These are phyloP conservation scores for Ooceraea biroi DNA, from an alignment of 1,140 invertebrate species.

Conservation along the genomic window DNA sequence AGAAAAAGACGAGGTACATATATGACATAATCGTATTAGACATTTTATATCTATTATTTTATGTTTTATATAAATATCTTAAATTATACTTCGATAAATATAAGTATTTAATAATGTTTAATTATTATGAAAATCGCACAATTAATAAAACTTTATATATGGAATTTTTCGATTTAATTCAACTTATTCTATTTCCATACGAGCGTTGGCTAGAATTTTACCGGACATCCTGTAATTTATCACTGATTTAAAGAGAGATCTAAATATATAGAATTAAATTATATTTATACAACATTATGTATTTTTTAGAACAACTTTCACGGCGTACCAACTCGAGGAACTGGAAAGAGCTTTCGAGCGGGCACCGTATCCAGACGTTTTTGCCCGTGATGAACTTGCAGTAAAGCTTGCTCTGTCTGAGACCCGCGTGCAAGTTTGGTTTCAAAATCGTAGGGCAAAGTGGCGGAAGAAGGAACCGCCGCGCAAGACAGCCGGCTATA, in stretches of 20 bases:
- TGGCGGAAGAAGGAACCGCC: constrained; percentile 99
- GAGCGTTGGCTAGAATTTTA: too few relatives aligned
- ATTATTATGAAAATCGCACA: too few relatives aligned
- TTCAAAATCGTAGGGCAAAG: constrained; percentile 98
- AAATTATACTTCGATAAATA: background rate
- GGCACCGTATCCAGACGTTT: constrained; percentile 98
- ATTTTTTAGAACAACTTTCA: constrained; percentile 96
- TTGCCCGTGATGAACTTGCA: constrained; percentile 97
- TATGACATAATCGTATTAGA: background rate
- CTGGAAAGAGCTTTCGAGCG: constrained; percentile 97
- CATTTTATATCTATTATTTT: background rate
- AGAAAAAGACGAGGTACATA: constrained; percentile 96
- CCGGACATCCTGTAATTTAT: background rate
- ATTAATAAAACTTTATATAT: too few relatives aligned
- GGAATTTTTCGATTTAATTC: too few relatives aligned
- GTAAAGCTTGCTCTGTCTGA: constrained; percentile 96
- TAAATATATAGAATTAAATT: background rate
- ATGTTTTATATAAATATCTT: background rate
- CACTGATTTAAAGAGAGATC: background rate
- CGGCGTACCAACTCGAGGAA: constrained; percentile 97
- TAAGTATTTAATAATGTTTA: too few relatives aligned
- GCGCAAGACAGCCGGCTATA: constrained; percentile 94
- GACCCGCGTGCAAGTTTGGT: constrained; percentile 97
- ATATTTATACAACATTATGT: background rate
- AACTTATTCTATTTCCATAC: too few relatives aligned